Conservation (phyloP, 2,888 invertebrate genomes). For the Sinopyrophorus schimmeli region DNA sequence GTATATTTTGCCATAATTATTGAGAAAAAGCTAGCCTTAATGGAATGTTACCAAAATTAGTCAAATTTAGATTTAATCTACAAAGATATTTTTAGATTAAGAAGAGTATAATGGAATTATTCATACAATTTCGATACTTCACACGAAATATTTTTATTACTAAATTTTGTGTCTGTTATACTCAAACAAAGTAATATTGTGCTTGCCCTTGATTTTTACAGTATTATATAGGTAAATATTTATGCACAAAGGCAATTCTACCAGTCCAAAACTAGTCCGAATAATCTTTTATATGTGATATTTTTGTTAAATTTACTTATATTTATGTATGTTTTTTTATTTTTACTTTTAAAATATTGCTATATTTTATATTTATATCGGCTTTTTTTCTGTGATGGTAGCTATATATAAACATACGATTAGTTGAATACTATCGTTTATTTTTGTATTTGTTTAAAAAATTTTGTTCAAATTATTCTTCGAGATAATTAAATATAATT, state of each 20-base stretch:
- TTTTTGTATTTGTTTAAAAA: too few relatives aligned
- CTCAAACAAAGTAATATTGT: too few relatives aligned
- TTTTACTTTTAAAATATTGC: conserved; percentile 10
- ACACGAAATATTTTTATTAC: conserved; percentile 1
- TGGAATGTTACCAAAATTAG: conserved; percentile 11
- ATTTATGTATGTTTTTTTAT: conserved; percentile 9
- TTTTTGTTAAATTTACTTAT: conserved; percentile 20
- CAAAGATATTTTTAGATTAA: conserved; percentile 7
- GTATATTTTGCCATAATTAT: conserved; percentile 12
- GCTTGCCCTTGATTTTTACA: too few relatives aligned
- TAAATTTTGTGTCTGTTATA: too few relatives aligned
- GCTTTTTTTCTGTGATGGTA: conserved; percentile 22
- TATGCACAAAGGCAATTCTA: conserved; percentile 24
- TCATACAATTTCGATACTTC: too few relatives aligned
- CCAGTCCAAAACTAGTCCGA: conserved; percentile 24
- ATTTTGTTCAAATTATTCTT: too few relatives aligned
- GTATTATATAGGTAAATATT: too few relatives aligned
- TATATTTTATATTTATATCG: conserved; percentile 16
- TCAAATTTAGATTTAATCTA: conserved; percentile 5
- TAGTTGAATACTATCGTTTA: too few relatives aligned
- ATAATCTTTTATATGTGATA: conserved; percentile 24
- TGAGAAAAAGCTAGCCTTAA: conserved; percentile 5
- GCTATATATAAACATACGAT: too few relatives aligned
- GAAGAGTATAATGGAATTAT: background rate
- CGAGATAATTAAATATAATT: too few relatives aligned